These are phyloP conservation scores for Bothrops jararaca DNA, from an alignment of 2,113 vertebrate species.

Conservation along the genomic window DNA sequence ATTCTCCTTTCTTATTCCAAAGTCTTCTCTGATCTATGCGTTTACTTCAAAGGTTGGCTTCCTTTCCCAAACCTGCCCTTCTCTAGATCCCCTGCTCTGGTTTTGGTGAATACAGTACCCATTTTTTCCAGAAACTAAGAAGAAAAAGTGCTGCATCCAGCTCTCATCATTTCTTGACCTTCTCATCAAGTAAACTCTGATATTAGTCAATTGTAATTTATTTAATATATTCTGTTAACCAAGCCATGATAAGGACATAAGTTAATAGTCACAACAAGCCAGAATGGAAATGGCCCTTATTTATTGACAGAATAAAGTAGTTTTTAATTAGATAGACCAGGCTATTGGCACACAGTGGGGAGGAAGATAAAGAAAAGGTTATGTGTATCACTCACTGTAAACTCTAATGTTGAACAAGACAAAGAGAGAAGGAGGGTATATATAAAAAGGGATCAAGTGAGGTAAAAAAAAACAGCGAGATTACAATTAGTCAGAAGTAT, in stretches of 20 bases:
- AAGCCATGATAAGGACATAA: background rate
- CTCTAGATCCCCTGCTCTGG: background rate
- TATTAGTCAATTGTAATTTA: background rate
- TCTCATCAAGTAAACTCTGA: background rate
- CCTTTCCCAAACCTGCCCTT: background rate
- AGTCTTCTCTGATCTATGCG: background rate
- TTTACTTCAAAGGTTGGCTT: background rate
- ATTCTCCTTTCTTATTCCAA: background rate
- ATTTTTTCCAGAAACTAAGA: background rate
- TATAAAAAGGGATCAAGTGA: conserved; percentile 56
- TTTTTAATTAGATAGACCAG: conserved; percentile 47
- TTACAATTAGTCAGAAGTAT: conserved; percentile 62
- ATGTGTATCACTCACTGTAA: conserved; percentile 58
- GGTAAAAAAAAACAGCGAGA: conserved; percentile 44
- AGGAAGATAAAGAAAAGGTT: conserved; percentile 36
- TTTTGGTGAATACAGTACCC: background rate
- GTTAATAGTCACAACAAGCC: background rate
- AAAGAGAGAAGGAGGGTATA: background rate
- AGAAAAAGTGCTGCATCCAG: background rate
- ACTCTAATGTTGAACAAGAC: conserved; percentile 54
- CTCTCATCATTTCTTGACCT: background rate
- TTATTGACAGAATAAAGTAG: conserved; percentile 29
- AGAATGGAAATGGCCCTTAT: background rate
- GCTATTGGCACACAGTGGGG: conserved; percentile 31
- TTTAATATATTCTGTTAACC: background rate